phyloP scores from a whole-genome alignment of 2,113 vertebrate genomes.

The Pelecanoides urinatrix region DNA sequence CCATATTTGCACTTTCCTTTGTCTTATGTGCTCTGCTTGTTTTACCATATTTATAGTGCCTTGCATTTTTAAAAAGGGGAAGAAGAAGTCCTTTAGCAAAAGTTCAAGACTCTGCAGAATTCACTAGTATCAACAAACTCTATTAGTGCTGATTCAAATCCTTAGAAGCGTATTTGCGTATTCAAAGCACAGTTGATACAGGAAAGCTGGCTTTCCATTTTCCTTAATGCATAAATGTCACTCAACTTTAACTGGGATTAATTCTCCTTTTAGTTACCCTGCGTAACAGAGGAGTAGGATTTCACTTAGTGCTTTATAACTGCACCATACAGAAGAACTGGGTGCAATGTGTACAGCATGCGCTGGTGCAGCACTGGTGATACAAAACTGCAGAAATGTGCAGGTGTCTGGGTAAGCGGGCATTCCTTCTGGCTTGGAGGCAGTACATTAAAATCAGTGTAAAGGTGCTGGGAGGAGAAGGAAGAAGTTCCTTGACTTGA shows the following conservation, averaged over 20 bases:
- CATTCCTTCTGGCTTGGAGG: background rate
- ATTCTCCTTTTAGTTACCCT: background rate
- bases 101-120: constrained; percentile 57
- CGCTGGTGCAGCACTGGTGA: background rate
- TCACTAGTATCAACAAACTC: constrained; percentile 21
- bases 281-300: background rate
- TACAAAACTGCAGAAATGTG: background rate
- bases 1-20: constrained; percentile 24
- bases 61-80: constrained; percentile 45
- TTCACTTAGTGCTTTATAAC: background rate
- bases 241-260: constrained; percentile 12
- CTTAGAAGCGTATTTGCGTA: background rate
- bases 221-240: constrained; percentile 48
- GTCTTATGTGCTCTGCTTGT: background rate
- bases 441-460: background rate
- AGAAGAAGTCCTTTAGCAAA: constrained; percentile 25
- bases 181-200: constrained; percentile 8
- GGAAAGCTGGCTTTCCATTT: background rate
- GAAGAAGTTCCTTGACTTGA: background rate
- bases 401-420: background rate
- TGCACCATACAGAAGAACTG: background rate
- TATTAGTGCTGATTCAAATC: constrained; percentile 26
- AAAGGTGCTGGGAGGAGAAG: background rate
- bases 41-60: background rate
- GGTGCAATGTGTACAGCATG: background rate